Conservation (phyloP, 2,888 invertebrate genomes). For the Calameuta pallipes region DNA sequence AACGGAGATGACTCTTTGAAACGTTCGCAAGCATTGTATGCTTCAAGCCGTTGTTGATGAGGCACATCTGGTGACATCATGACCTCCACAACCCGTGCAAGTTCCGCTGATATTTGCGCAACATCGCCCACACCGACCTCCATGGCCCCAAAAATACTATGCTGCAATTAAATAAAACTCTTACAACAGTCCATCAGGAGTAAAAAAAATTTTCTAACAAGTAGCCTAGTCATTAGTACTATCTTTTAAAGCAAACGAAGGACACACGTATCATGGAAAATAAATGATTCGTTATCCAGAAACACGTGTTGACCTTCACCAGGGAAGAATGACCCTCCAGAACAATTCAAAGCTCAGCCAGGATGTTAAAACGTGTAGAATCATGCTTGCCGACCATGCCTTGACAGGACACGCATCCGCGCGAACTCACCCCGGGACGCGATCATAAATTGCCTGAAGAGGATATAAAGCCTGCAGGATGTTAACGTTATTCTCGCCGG, state of each 20-base stretch:
- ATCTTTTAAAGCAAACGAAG: neutral
- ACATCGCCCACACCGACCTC: constrained; percentile 73
- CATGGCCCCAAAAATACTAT: constrained; percentile 37
- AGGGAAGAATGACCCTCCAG: neutral
- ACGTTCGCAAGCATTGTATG: constrained; percentile 86
- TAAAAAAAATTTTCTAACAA: neutral
- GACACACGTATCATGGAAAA: neutral
- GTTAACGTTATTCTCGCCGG: neutral
- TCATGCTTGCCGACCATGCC: constrained; percentile 46
- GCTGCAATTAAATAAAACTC: neutral
- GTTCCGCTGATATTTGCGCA: constrained; percentile 78
- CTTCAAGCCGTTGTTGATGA: constrained; percentile 81
- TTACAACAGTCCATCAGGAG: neutral
- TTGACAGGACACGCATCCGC: constrained; percentile 39
- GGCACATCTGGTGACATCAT: constrained; percentile 84
- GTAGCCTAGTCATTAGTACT: neutral
- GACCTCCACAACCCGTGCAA: constrained; percentile 84
- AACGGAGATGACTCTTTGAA: constrained; percentile 89
- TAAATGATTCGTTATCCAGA: neutral
- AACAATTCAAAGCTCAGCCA: neutral
- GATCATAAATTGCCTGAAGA: constrained; percentile 28
- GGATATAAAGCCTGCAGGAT: neutral
- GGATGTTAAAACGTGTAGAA: constrained; percentile 19
- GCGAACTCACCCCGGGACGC: constrained; percentile 11
- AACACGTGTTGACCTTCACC: neutral